Base-by-base conservation (phyloP, 2,113 vertebrate species). In the Muntiacus muntjak region DNA sequence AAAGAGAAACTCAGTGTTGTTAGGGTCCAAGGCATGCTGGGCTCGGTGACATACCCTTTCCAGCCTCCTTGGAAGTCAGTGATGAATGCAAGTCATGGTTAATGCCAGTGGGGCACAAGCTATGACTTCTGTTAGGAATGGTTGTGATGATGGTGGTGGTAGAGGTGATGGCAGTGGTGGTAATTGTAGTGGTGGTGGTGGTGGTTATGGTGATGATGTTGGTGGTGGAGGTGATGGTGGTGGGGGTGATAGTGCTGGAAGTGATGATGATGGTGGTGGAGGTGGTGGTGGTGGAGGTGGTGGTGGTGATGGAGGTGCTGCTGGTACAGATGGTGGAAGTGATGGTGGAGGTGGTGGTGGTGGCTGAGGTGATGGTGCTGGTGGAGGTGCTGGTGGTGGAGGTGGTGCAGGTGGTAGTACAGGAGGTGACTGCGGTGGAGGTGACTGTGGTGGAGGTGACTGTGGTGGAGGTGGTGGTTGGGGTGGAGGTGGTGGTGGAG, bases 211-310 rank as follows among this genome's bases (percentile, higher is more conserved):
- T 43, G 4, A 0, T 45, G 12, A 1, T 7, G 15, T 0, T 16
- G 67, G 0, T 23, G 3, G 1, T 40, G 12, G 1, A 64, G 87
- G 3, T 28, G 50, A 1, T 12, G 8, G 0, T 67, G 60, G 7
- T 28, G 5, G 0, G 7, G 11, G 1, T 21, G 36, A 0, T 50
- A 10, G 0, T 14, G 10, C 1, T 5, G 33, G 1, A 7, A 15
- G 2, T 10, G 23, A 0, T 74, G 33, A 0, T 40, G 25, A 0
- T 9, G 86, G 3, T 4, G 33, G 7, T 67, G 33, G 17, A 9
- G 33, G 33, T 10, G 62, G 0, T 36, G 64, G 7, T 19, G 67
- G 5, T 3, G 11, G 23, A 5, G 36, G 10, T 12, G 67, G 0
- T 40, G 67, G 0, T 40, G 3, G 1, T 17, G 23, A 5, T 5